Evolutionary conservation across 2,888 invertebrate genomes (phyloP).

Genomic region (Sussaba pulchella): DNA sequence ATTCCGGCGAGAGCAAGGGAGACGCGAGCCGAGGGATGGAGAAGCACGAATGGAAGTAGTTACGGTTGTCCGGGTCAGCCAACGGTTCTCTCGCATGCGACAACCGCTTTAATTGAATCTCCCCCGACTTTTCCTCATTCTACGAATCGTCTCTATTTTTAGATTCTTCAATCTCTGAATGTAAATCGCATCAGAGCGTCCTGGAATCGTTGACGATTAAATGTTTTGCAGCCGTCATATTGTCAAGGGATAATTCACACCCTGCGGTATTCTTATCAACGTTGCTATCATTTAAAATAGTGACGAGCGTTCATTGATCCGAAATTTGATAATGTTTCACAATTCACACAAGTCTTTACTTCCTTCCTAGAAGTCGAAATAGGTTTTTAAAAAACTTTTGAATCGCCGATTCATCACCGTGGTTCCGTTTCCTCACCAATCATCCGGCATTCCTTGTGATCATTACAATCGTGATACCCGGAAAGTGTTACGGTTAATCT

Average conservation of each 20-base stretch:
- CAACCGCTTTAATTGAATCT: slow-evolving; percentile 64
- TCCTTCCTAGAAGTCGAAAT: too few species aligned
- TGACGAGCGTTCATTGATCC: too few species aligned
- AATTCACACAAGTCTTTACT: too few species aligned
- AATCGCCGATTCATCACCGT: too few species aligned
- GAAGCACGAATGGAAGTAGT: slow-evolving; percentile 50
- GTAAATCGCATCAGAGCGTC: slow-evolving; percentile 20
- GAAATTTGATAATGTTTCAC: too few species aligned
- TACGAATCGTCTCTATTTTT: background rate
- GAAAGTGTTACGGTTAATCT: background rate
- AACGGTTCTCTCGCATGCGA: slow-evolving; percentile 53
- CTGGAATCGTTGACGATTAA: background rate
- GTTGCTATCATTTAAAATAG: too few species aligned
- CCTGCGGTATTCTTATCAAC: too few species aligned
- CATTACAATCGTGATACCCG: background rate
- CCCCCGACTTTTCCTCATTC: slow-evolving; percentile 12
- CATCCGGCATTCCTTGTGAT: too few species aligned
- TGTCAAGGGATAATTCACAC: too few species aligned
- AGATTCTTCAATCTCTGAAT: slow-evolving; percentile 30
- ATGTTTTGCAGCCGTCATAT: too few species aligned
- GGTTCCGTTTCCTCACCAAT: too few species aligned
- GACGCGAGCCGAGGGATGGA: slow-evolving; percentile 8
- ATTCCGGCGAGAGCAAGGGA: slow-evolving; percentile 32
- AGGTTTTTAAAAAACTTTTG: too few species aligned
- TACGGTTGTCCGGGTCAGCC: slow-evolving; percentile 54